Evolutionary conservation across 2,888 invertebrate species (phyloP), one percentile per base, ranked within the genome.

Genomic region (Cremastinae sp.): DNA sequence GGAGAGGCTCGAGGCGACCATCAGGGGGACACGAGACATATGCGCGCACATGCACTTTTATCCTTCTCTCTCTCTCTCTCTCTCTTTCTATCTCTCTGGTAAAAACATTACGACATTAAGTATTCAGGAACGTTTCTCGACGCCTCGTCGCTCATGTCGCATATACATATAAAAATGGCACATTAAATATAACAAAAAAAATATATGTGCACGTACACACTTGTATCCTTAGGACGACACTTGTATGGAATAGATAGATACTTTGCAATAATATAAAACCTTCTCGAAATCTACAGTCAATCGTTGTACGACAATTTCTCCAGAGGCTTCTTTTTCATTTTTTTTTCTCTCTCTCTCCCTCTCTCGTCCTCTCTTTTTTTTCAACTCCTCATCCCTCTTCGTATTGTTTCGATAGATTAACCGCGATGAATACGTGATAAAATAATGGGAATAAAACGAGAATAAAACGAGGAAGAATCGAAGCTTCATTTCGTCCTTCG

Each of bases 51-150:
- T 62, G 70, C 45, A 53, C 53, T 35, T 45, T 8, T 20, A 37
- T 53, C 45, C n/a, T 70, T 55, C 53, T 53, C 53, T 51, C 58
- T 69, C n/a, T n/a, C n/a, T n/a, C n/a, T n/a, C n/a, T n/a, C n/a
- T 41, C 47, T 45, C 51, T 62, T 55, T 51, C 39, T 61, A 20
- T 61, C 66, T 56, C 58, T 61, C 55, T 61, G 37, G 20, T 20
- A 28, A 28, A 14, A 12, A 35, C 68, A 73, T 73, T 73, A 73
- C 64, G 73, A 69, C 73, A 76, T 76, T 65, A 72, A 76, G 73
- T 69, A 73, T 76, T 76, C 73, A 76, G 73, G 69, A 76, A 73
- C 73, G 55, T 70, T 28, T 73, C 55, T 49, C 76, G 73, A 73
- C 76, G 76, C 59, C 68, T 73, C 72, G 64, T 76, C 65, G 69